Conservation (phyloP, 1,140 invertebrate species). For the Campoletis sonorensis region DNA sequence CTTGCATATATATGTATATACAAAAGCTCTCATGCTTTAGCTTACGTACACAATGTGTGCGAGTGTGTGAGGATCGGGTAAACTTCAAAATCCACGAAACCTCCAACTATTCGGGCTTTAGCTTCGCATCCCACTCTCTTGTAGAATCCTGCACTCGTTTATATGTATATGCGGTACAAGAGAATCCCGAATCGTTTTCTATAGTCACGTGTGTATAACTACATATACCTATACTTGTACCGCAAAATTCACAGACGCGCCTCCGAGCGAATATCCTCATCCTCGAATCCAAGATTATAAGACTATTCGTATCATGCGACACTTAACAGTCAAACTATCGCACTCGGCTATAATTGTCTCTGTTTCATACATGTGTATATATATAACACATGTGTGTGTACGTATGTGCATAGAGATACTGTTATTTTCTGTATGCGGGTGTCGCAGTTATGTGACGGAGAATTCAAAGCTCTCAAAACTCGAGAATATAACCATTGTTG, state of each 20-base stretch:
- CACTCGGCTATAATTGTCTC: conserved; percentile 7
- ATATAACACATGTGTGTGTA: too few relatives aligned
- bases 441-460: conserved; percentile 18
- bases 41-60: conserved; percentile 38
- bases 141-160: not conserved
- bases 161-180: not conserved
- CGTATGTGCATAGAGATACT: not conserved
- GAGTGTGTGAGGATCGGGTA: conserved; percentile 22
- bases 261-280: not conserved
- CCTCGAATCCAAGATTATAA: conserved; percentile 11
- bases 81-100: conserved; percentile 50
- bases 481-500: not conserved
- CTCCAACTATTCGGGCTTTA: conserved; percentile 46
- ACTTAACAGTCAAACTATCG: conserved; percentile 21
- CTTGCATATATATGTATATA: not conserved
- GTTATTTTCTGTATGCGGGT: conserved; percentile 14
- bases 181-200: conserved; percentile 18
- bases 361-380: not conserved
- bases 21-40: conserved; percentile 26
- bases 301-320: conserved; percentile 15
- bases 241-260: conserved; percentile 11
- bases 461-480: not conserved
- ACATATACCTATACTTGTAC: not conserved
- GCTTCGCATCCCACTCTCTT: conserved; percentile 22
- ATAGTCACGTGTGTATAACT: not conserved